phyloP scores from a whole-genome alignment of 2,797 vertebrate genomes.

The Schizopygopsis pylzovi region DNA sequence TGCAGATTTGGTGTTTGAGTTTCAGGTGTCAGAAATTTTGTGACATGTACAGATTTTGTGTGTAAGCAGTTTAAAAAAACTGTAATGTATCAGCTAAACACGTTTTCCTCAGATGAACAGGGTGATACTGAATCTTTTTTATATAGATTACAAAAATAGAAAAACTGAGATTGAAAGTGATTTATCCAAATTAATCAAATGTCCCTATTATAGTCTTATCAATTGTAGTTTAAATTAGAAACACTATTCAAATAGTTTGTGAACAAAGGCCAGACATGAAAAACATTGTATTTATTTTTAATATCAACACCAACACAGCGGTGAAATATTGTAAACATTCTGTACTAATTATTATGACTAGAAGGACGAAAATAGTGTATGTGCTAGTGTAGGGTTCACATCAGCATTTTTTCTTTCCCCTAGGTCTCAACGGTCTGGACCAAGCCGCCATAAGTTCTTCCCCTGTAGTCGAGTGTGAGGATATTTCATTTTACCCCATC shows the following conservation, averaged over 20 bases:
- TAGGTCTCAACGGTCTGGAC: background rate
- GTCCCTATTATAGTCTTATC: background rate
- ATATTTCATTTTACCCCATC: slow-evolving; percentile 34
- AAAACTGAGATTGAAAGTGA: background rate
- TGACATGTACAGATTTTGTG: no score
- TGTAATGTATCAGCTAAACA: no score
- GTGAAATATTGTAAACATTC: background rate
- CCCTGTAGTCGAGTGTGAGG: background rate
- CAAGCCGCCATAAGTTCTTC: background rate
- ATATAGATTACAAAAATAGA: no score
- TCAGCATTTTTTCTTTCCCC: background rate
- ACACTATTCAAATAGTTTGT: background rate
- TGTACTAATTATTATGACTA: background rate
- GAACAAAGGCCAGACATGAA: background rate
- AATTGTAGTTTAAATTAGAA: background rate
- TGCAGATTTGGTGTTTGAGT: no score
- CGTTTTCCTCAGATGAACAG: no score
- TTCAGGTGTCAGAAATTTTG: no score
- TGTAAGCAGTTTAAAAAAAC: no score
- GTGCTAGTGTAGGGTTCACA: background rate
- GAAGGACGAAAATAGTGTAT: background rate
- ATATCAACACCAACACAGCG: background rate
- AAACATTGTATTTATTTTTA: background rate
- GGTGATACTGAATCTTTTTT: no score
- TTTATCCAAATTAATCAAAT: background rate